Base-by-base conservation (phyloP, 2,888 invertebrate species). In the Omphaloscelis lunosa region DNA sequence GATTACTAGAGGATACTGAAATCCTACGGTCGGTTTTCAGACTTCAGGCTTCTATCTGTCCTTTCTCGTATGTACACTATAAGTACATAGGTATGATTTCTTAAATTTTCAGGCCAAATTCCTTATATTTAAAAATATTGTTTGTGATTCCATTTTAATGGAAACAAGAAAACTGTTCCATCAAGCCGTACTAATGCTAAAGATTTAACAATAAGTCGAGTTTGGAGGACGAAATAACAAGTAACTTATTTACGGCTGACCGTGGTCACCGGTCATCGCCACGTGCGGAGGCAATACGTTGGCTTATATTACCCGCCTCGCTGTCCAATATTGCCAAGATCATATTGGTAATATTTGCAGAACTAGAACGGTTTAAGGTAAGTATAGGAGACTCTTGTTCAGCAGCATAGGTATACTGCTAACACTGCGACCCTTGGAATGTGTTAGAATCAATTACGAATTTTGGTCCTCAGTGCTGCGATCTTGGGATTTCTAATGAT, bases 221-320 rank as follows among this genome's bases (percentile, higher is more conserved):
- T 75, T 74, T 80, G 59, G 59, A 83, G 74, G 83, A 71, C 74
- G 62, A 75, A 72, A 56, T 72, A 75, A 85, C 83, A 72, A 85
- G 76, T 76, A 68, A 70, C 63, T 77, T 63, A 48, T 75, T 75
- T 59, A 70, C 58, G 53, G 53, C 51, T 65, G 73, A 63, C 39
- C 58, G 48, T 20, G 29, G 70, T 68, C 71, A 53, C 29, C 56
- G 84, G 73, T 63, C 83, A 75, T 17, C 62, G 75, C 23, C 63
- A 75, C 71, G 67, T 72, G 77, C 3, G 39, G 8, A 15, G 41
- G 23, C 53, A 71, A 68, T 63, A 67, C 39, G 45, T 45, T 59
- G 58, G 66, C 29, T 34, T 56, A 78, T 71, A 69, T 80, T 45
- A 59, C 65, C 59, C 63, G 45, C 4, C 27, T 27, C 17, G 15